Evolutionary conservation across 2,888 invertebrate genomes (phyloP), one percentile per base, ranked within the genome.

Genomic region (Torymus aiolomorphi): DNA sequence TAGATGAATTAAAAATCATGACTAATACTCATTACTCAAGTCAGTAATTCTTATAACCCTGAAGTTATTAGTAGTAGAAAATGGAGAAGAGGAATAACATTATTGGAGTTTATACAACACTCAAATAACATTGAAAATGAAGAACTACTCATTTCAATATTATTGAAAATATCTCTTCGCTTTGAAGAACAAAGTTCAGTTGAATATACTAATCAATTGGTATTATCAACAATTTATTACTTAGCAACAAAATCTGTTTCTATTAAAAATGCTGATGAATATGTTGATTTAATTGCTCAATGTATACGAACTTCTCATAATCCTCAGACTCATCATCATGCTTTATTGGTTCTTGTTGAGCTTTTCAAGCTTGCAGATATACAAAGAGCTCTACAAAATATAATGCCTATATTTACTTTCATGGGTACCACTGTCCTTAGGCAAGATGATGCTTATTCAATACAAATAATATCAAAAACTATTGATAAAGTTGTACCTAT

Each of bases 391-490:
- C 91, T 98, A 16, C 96, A 97, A 87, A 97, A 98, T 86, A 96
- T 98, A 3, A 98, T 99, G 94, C 95, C 97, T 24, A 96, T 99
- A 85, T 99, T 99, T 89, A 98, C 98, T 0, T 99, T 99, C 88
- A 97, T 99, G 95, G 99, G 99, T 0, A 96, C 96, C 0, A 97
- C 97, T 0, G 95, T 99, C 12, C 92, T 98, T 0, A 93, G 98
- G 12, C 97, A 97, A 85, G 98, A 99, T 88, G 98, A 98, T 87
- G 95, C 96, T 0, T 98, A 98, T 90, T 98, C 97, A 87, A 97
- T 98, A 89, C 97, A 97, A 90, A 95, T 98, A 31, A 97, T 98
- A 75, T 94, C 95, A 0, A 95, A 95, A 88, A 97, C 98, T 4
- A 94, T 98, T 18, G 96, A 97, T 86, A 96, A 96, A 0, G 93